phyloP scores from a whole-genome alignment of 2,797 vertebrate genomes.

The Capromys pilorides region DNA sequence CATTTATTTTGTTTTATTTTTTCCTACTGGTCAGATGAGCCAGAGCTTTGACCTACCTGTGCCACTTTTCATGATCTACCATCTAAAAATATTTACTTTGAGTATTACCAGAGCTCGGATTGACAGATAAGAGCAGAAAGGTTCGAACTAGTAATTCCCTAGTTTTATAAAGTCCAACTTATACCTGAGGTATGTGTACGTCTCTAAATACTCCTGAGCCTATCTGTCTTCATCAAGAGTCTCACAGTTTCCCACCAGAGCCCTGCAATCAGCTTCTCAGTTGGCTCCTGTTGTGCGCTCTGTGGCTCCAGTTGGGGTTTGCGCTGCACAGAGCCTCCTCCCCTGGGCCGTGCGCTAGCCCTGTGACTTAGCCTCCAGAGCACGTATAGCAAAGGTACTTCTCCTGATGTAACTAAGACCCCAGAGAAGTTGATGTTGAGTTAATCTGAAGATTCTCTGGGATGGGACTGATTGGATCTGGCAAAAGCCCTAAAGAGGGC shows the following conservation, averaged over 20 bases:
- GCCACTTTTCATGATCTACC: slow-evolving; percentile 10
- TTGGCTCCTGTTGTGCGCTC: neutral
- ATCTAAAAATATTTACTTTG: slow-evolving; percentile 53
- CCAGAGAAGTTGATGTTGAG: neutral
- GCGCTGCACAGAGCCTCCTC: neutral
- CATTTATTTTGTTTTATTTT: neutral
- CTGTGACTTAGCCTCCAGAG: neutral
- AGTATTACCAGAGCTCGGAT: slow-evolving; percentile 14
- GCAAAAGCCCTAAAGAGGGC: neutral
- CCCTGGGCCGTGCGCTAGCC: neutral
- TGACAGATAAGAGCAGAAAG: neutral
- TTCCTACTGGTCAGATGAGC: neutral
- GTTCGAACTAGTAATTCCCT: neutral
- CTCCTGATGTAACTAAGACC: slow-evolving; percentile 10
- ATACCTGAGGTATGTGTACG: neutral
- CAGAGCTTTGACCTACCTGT: slow-evolving; percentile 41
- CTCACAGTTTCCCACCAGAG: neutral
- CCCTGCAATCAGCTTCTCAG: neutral
- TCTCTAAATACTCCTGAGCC: neutral
- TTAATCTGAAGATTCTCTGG: neutral
- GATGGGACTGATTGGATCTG: neutral
- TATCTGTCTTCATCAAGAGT: neutral
- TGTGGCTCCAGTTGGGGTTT: neutral
- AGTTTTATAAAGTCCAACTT: slow-evolving; percentile 41
- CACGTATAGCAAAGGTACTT: neutral